Conservation (phyloP, 2,797 vertebrate species). For the Sardinella longiceps region DNA sequence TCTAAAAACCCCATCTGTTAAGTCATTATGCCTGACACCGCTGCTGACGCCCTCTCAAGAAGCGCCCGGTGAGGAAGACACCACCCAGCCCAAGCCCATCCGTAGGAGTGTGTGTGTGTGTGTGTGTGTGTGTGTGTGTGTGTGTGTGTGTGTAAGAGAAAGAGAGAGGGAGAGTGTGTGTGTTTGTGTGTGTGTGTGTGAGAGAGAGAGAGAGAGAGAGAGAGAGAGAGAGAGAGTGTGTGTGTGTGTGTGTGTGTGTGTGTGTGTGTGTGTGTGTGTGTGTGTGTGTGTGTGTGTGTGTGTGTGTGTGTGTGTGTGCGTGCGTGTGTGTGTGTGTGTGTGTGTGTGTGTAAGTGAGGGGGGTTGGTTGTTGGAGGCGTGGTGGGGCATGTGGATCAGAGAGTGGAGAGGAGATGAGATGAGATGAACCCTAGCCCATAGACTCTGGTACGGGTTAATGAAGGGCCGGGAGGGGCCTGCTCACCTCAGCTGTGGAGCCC, state of each 20-base stretch:
- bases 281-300: no score
- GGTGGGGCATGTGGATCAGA: no score
- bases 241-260: no score
- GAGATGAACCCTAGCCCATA: neutral
- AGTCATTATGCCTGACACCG: conserved; percentile 70
- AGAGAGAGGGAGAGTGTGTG: neutral
- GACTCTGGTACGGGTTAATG: neutral
- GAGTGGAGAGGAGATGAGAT: neutral
- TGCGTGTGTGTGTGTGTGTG: no score
- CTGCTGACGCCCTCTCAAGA: conserved; percentile 45
- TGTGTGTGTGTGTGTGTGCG: no score
- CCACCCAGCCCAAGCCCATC: neutral
- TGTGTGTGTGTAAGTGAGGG: no score
- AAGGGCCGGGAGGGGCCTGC: neutral
- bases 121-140: conserved; percentile 39
- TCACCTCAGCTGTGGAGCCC: neutral
- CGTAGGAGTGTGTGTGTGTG: neutral
- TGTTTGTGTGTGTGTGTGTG: no score
- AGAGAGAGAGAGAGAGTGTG: no score
- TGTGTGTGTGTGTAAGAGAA: conserved; percentile 12
- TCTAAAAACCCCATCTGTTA: conserved; percentile 82
- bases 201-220: no score
- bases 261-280: no score
- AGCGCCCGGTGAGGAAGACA: neutral
- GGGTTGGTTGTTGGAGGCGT: no score